Evolutionary conservation across 1,140 invertebrate species (phyloP).

Genomic region (Agraylea sexmaculata): DNA sequence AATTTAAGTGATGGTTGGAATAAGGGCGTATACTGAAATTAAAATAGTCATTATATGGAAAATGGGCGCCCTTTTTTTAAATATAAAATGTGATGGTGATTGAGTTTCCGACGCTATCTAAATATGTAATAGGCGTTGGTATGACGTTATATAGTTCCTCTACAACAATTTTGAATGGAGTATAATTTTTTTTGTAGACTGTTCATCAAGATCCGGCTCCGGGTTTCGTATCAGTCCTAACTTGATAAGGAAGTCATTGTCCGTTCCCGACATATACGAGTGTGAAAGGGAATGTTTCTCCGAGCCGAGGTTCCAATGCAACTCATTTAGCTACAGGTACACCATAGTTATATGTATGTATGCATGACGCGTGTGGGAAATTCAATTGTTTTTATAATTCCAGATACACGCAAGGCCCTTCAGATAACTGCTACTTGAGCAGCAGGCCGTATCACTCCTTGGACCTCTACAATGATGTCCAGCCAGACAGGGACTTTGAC

Average conservation of each 20-base stretch:
- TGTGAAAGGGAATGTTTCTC: conserved; percentile 60
- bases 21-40: too few species aligned
- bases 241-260: conserved; percentile 49
- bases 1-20: too few species aligned
- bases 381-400: conserved; percentile 6
- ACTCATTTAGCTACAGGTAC: conserved; percentile 63
- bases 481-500: conserved; percentile 65
- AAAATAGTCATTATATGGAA: too few species aligned
- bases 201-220: conserved; percentile 56
- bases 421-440: conserved; percentile 66
- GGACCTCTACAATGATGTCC: conserved; percentile 59
- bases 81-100: too few species aligned
- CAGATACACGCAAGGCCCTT: conserved; percentile 35
- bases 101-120: too few species aligned
- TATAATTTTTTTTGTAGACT: conserved; percentile 46
- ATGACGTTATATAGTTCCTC: too few species aligned
- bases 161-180: too few species aligned
- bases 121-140: too few species aligned
- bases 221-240: conserved; percentile 58
- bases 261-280: conserved; percentile 54
- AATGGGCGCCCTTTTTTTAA: too few species aligned
- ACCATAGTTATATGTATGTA: too few species aligned
- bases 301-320: conserved; percentile 57
- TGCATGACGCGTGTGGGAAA: too few species aligned
- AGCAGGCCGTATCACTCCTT: conserved; percentile 51